phyloP scores from a whole-genome alignment of 2,113 vertebrate species.

The Plecturocebus donacophilus region DNA sequence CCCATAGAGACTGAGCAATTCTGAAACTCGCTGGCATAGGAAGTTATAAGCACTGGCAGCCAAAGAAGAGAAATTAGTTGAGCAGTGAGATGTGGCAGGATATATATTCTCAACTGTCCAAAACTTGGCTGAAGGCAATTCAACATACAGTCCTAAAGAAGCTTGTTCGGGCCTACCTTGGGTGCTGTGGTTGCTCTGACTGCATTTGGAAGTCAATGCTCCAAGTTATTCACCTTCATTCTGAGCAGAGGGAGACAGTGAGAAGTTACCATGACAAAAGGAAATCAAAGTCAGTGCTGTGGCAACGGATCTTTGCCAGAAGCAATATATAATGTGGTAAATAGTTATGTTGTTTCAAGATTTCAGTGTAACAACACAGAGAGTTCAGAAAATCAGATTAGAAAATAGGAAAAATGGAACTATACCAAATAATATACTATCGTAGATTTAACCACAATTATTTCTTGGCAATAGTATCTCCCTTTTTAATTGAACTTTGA shows the following conservation, averaged over 20 bases:
- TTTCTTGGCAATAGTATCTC: background rate
- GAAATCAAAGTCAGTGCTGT: background rate
- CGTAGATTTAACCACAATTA: background rate
- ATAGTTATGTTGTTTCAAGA: background rate
- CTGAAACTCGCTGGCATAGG: background rate
- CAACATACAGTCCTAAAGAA: background rate
- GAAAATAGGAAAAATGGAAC: background rate
- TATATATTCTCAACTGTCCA: slow-evolving; percentile 33
- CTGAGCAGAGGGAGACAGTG: background rate
- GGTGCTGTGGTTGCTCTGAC: background rate
- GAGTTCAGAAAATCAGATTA: background rate
- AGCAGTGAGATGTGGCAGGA: background rate
- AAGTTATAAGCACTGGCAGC: background rate
- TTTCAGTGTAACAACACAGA: background rate
- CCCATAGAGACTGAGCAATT: background rate
- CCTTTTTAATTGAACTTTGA: background rate
- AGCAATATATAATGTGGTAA: background rate
- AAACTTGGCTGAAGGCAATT: background rate
- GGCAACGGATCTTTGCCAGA: background rate
- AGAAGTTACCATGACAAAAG: background rate
- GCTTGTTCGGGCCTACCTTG: background rate
- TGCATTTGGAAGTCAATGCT: background rate
- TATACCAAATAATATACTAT: background rate
- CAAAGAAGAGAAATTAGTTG: slow-evolving; percentile 43
- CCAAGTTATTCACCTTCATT: background rate